Percentiles rank a stretch among this genome's conserved stretches.
Conservation (phyloP, 2,113 vertebrate species). For the Laticauda colubrina region DNA sequence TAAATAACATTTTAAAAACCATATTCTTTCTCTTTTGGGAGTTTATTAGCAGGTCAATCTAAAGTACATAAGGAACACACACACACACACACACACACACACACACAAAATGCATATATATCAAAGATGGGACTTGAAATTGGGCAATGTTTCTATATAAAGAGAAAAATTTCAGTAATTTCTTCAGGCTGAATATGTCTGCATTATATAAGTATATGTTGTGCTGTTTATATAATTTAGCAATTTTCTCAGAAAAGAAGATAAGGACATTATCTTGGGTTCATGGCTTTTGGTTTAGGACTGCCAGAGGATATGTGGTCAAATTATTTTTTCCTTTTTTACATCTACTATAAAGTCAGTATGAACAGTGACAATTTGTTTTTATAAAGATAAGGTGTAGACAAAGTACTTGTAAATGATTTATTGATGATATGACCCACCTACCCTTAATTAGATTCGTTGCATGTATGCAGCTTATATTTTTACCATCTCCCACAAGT, state of each 20-base stretch:
- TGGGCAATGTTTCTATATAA: background rate
- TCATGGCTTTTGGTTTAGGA: constrained; percentile 27
- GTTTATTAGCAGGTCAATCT: background rate
- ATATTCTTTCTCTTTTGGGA: background rate
- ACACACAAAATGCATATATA: background rate
- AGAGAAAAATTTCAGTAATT: background rate
- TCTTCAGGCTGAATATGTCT: constrained; percentile 33
- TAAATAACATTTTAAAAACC: background rate
- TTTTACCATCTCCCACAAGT: background rate
- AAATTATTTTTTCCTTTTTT: constrained; percentile 19
- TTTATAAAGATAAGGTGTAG: constrained; percentile 5
- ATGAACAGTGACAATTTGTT: background rate
- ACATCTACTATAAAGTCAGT: background rate
- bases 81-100: too few relatives aligned
- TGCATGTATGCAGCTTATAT: background rate
- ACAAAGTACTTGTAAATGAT: constrained; percentile 11
- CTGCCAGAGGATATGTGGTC: constrained; percentile 9
- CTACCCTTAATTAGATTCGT: background rate
- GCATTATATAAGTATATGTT: constrained; percentile 48
- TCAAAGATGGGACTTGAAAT: background rate
- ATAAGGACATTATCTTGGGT: constrained; percentile 48
- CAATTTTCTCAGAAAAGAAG: constrained; percentile 30
- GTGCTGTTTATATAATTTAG: constrained; percentile 34
- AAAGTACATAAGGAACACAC: background rate
- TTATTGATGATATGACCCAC: background rate